A percentile compares a stretch with the other conserved stretches of the same genome.
Conservation (phyloP, 1,140 invertebrate genomes). For the Sminthurides bifidus region DNA sequence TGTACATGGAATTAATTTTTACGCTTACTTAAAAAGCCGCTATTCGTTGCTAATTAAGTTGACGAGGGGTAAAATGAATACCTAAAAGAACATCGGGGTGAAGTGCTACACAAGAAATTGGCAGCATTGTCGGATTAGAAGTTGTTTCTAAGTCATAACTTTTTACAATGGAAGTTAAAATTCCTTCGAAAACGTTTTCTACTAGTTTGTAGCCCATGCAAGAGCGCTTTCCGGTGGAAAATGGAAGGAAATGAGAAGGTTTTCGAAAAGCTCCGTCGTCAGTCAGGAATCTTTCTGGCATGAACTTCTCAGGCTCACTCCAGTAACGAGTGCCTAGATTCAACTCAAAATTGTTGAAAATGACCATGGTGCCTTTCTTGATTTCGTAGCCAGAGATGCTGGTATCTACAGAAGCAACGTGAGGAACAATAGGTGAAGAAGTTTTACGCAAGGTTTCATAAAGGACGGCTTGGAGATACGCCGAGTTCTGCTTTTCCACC, state of each 20-base stretch:
- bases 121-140: slow-evolving; percentile 9
- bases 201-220: slow-evolving; percentile 82
- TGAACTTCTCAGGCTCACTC: slow-evolving; percentile 56
- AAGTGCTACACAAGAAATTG: slow-evolving; percentile 26
- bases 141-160: slow-evolving; percentile 14
- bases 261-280: slow-evolving; percentile 32
- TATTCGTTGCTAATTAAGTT: no score
- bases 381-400: slow-evolving; percentile 53
- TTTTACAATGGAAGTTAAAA: slow-evolving; percentile 13
- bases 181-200: slow-evolving; percentile 21
- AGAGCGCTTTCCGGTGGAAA: slow-evolving; percentile 70
- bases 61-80: slow-evolving; percentile 18
- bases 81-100: slow-evolving; percentile 17
- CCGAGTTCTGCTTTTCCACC: slow-evolving; percentile 41
- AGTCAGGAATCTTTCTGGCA: slow-evolving; percentile 56
- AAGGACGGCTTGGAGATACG: slow-evolving; percentile 71
- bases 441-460: slow-evolving; percentile 65
- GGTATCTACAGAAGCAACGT: slow-evolving; percentile 67
- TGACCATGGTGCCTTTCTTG: slow-evolving; percentile 67
- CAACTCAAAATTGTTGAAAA: slow-evolving; percentile 79
- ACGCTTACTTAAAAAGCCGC: no score
- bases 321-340: slow-evolving; percentile 64
- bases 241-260: slow-evolving; percentile 65
- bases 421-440: slow-evolving; percentile 81
- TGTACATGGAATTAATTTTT: no score